phyloP scores from a whole-genome alignment of 2,888 invertebrate species.

The Drosophila subsilvestris region DNA sequence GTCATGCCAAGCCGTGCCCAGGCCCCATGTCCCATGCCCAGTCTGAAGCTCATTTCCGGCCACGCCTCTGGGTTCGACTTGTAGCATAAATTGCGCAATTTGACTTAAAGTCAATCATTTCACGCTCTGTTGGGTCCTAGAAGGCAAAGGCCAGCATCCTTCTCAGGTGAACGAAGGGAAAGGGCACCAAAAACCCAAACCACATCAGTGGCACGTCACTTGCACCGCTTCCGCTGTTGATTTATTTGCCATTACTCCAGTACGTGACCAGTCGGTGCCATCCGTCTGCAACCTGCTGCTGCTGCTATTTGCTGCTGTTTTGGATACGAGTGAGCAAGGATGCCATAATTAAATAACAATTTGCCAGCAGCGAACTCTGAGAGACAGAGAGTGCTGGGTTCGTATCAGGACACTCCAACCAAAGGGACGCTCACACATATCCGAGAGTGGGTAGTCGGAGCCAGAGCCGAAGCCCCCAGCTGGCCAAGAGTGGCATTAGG shows the following conservation, averaged over 20 bases:
- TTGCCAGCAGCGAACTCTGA: constrained; percentile 19
- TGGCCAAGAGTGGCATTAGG: constrained; percentile 11
- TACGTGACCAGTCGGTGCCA: constrained; percentile 41
- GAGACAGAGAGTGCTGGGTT: constrained; percentile 12
- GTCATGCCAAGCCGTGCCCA: constrained; percentile 36
- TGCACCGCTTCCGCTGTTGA: constrained; percentile 53
- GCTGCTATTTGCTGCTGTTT: background rate
- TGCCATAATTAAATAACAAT: constrained; percentile 68
- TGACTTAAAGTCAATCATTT: constrained; percentile 74
- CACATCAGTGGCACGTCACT: constrained; percentile 43
- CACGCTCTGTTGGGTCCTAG: constrained; percentile 21
- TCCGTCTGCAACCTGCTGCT: constrained; percentile 10
- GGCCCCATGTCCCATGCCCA: constrained; percentile 12
- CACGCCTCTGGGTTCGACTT: background rate
- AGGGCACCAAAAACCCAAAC: background rate
- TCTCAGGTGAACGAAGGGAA: constrained; percentile 10
- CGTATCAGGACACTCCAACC: constrained; percentile 24
- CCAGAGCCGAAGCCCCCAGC: background rate
- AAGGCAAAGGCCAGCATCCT: constrained; percentile 23
- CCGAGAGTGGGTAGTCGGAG: background rate
- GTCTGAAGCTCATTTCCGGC: constrained; percentile 40
- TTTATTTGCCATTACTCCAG: constrained; percentile 62
- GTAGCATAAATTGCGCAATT: constrained; percentile 54
- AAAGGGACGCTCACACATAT: too few relatives aligned
- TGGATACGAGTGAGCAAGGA: constrained; percentile 22